These are phyloP conservation scores for Agrochola lota DNA, from an alignment of 2,888 invertebrate species.

Conservation along the genomic window DNA sequence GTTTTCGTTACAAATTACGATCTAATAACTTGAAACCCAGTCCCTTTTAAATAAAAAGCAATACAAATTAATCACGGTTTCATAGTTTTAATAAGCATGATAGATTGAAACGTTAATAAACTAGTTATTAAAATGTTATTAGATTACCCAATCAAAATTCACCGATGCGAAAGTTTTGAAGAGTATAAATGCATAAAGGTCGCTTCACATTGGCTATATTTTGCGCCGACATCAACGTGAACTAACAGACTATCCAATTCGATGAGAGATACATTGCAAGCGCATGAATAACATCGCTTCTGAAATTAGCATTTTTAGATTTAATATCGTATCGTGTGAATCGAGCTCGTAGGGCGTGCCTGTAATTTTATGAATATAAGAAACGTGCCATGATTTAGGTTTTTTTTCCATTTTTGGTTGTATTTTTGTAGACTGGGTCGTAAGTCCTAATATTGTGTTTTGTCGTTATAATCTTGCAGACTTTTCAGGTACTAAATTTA, in stretches of 20 bases:
- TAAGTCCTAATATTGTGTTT: background rate
- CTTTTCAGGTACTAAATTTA: background rate
- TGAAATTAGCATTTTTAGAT: slow-evolving; percentile 19
- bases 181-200: background rate
- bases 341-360: background rate
- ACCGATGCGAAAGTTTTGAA: slow-evolving; percentile 16
- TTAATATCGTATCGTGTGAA: slow-evolving; percentile 36
- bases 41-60: background rate
- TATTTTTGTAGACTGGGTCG: background rate
- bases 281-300: slow-evolving; percentile 34
- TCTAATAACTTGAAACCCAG: too few relatives aligned
- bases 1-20: background rate
- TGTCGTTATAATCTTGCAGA: background rate
- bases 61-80: background rate
- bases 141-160: slow-evolving; percentile 2
- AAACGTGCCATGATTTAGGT: background rate
- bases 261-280: slow-evolving; percentile 32
- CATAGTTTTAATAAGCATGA: background rate
- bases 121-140: slow-evolving; percentile 9
- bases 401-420: background rate
- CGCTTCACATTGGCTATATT: background rate
- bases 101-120: background rate
- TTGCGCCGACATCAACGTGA: slow-evolving; percentile 9
- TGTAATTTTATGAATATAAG: slow-evolving; percentile 3
- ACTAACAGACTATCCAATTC: slow-evolving; percentile 22